Percentiles rank a stretch among this genome's conserved stretches.
These are phyloP conservation scores for Sylvietta virens DNA, from an alignment of 2,113 vertebrate genomes.

Conservation along the genomic window DNA sequence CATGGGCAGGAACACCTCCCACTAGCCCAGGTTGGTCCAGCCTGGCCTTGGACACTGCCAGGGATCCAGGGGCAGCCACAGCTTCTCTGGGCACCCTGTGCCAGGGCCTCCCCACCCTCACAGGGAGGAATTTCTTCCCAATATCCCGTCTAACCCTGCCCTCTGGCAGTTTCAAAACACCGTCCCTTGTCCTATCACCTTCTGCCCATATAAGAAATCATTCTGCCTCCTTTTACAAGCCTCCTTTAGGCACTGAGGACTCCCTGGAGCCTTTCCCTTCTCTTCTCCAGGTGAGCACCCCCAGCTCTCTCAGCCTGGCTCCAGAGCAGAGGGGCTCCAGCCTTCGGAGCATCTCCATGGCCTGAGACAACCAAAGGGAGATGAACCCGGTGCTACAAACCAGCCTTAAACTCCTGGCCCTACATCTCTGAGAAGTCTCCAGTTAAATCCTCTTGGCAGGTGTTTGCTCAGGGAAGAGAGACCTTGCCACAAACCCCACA, in stretches of 20 bases:
- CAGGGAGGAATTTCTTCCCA: not conserved
- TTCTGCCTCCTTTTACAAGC: not conserved
- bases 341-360: not conserved
- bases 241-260: accelerated
- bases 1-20: not conserved
- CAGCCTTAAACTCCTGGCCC: not conserved
- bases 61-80: not conserved
- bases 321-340: not conserved
- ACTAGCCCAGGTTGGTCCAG: accelerated
- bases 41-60: not conserved
- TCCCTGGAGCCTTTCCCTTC: not conserved
- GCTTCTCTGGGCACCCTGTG: not conserved
- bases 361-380: not conserved
- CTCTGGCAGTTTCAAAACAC: not conserved
- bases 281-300: not conserved
- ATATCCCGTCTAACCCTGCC: no score
- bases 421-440: not conserved
- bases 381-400: not conserved
- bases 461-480: not conserved
- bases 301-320: not conserved
- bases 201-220: accelerated
- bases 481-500: not conserved
- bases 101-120: not conserved
- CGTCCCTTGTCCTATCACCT: not conserved
- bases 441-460: not conserved